Base-by-base conservation (phyloP, 2,113 vertebrate genomes). In the Zeus faber region DNA sequence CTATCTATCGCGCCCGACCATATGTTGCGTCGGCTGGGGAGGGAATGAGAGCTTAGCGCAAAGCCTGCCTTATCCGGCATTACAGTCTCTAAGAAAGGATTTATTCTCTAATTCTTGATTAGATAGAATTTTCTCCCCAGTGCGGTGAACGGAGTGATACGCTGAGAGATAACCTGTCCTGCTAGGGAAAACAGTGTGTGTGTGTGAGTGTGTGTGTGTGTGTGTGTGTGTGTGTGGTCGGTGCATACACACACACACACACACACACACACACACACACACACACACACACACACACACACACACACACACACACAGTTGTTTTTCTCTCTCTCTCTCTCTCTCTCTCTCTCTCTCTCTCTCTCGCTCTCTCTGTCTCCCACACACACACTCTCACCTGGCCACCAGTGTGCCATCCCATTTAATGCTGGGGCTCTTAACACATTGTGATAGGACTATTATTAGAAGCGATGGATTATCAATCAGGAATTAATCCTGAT, bases 101-200 rank as follows among this genome's bases (percentile, higher is more conserved):
- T 91, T 89, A 80, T 58, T 82, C 76, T 84, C 86, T 89, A 88
- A 89, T 87, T 89, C 89, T 90, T 88, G 89, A 91, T 91, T 86
- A 90, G 86, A 89, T 85, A 65, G 80, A 90, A 87, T 87, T 84
- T 86, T 75, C 85, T 78, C 74, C 74, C 65, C 74, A 74, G 70
- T 69, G 64, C 54, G 13, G 61, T 67, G 55, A 79, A 69, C 75
- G 23, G 50, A 58, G 64, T 60, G 80, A 77, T 83, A 83, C 77
- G 71, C 68, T 52, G 70, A 63, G 60, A 72, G 69, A 79, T 70
- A 80, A 85, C 79, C 79, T 82, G 58, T 23, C 57, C 70, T 48
- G 3, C n/a, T n/a, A n/a, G n/a, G n/a, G n/a, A n/a, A n/a, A n/a
- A n/a, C n/a, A n/a, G n/a, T n/a, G n/a, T n/a, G n/a, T n/a, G n/a